Conservation (phyloP, 2,888 invertebrate genomes). For the Odontothrips loti region DNA sequence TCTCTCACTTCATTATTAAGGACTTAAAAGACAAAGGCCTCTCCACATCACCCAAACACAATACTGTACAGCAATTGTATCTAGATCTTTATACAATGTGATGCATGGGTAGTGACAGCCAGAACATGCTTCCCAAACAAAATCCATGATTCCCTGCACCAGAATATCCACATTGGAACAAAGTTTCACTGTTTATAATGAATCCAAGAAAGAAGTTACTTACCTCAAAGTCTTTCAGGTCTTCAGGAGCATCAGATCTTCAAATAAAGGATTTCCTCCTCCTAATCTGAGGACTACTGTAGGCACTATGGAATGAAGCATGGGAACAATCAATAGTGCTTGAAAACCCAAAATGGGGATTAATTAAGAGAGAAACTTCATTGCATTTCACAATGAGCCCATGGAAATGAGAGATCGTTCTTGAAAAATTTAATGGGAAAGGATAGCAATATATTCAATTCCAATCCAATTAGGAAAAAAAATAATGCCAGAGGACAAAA, state of each 20-base stretch:
- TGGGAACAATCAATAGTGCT: not conserved
- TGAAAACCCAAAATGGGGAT: not conserved
- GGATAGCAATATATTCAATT: no score
- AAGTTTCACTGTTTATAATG: constrained; percentile 21
- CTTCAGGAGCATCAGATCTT: constrained; percentile 12
- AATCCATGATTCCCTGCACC: constrained; percentile 23
- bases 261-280: not conserved
- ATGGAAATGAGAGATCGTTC: no score
- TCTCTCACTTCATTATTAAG: not conserved
- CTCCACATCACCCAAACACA: not conserved
- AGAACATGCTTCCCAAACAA: constrained; percentile 22
- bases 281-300: constrained; percentile 3
- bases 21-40: constrained; percentile 6
- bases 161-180: constrained; percentile 19
- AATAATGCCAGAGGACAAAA: no score
- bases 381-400: not conserved
- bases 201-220: constrained; percentile 3
- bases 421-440: no score
- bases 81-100: constrained; percentile 19
- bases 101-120: constrained; percentile 22
- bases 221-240: not conserved
- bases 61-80: constrained; percentile 2
- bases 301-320: constrained; percentile 7
- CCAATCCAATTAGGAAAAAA: no score
- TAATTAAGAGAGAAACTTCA: not conserved